A percentile compares a stretch with the other conserved stretches of the same genome.
Evolutionary conservation across 2,888 invertebrate genomes (phyloP).

Genomic region (Perizoma affinitatum): DNA sequence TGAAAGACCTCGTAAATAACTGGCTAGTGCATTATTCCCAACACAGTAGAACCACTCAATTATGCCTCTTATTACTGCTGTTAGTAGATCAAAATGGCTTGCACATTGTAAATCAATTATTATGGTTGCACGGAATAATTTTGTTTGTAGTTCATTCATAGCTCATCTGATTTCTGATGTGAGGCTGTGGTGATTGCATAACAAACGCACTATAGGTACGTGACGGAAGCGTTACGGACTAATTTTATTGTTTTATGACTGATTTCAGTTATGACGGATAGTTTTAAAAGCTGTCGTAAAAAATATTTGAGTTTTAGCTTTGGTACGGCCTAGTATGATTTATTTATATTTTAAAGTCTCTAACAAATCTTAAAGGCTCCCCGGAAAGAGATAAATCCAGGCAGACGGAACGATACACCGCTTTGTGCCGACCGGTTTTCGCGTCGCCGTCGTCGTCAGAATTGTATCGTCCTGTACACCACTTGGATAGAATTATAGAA

Average conservation of each 20-base stretch:
- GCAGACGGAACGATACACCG: too few relatives aligned
- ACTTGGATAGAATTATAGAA: too few relatives aligned
- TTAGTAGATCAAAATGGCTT: slow-evolving; percentile 55
- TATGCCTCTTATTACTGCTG: slow-evolving; percentile 55
- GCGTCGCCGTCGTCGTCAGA: too few relatives aligned
- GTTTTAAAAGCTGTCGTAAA: too few relatives aligned
- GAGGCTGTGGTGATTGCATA: slow-evolving; percentile 46
- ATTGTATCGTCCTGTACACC: too few relatives aligned
- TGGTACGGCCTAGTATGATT: too few relatives aligned
- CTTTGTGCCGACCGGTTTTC: too few relatives aligned
- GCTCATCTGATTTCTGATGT: slow-evolving; percentile 67
- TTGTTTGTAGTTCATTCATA: slow-evolving; percentile 67
- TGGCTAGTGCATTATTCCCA: slow-evolving; percentile 77
- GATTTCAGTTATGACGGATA: neutral
- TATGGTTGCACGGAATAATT: slow-evolving; percentile 70
- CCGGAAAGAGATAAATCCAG: too few relatives aligned
- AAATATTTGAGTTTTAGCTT: too few relatives aligned
- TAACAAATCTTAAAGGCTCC: too few relatives aligned
- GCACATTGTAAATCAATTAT: slow-evolving; percentile 35
- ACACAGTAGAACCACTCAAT: slow-evolving; percentile 70
- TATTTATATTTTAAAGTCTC: too few relatives aligned
- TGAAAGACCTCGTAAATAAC: slow-evolving; percentile 83
- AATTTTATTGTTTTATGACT: neutral
- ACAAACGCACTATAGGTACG: slow-evolving; percentile 14
- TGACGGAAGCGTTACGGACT: slow-evolving; percentile 12